phyloP scores from a whole-genome alignment of 1,140 invertebrate species.

The Apis cerana region DNA sequence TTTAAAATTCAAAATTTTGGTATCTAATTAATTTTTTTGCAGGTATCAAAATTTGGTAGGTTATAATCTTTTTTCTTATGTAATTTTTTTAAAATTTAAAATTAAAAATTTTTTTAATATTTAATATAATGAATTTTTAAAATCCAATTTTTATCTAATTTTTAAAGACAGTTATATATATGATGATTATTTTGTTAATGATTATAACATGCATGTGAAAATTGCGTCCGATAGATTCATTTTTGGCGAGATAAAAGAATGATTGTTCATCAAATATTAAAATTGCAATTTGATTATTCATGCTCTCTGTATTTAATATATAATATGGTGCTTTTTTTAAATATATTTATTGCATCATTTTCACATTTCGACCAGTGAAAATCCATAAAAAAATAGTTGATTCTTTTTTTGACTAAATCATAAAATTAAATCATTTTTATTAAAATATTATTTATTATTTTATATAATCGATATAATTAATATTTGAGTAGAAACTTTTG shows the following conservation, averaged over 20 bases:
- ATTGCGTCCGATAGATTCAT: slow-evolving; percentile 22
- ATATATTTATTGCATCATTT: neutral
- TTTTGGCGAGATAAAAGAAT: slow-evolving; percentile 50
- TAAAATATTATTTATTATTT: slow-evolving; percentile 1
- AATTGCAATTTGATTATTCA: slow-evolving; percentile 47
- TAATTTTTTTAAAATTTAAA: neutral
- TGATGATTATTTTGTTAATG: neutral
- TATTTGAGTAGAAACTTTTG: slow-evolving; percentile 15
- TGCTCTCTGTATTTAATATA: slow-evolving; percentile 3
- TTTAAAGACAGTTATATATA: neutral
- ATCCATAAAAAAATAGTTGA: neutral
- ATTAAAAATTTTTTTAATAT: neutral
- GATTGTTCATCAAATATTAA: slow-evolving; percentile 11
- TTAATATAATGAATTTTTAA: neutral
- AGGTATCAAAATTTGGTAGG: neutral
- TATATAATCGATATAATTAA: slow-evolving; percentile 16
- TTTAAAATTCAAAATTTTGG: neutral
- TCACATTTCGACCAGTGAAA: neutral
- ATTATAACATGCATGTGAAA: neutral
- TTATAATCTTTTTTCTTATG: neutral
- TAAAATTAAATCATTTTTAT: neutral
- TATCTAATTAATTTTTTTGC: neutral
- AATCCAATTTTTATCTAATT: neutral
- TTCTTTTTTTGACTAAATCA: neutral
- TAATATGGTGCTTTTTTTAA: neutral